These are phyloP conservation scores for Calephelis nemesis DNA, from an alignment of 1,140 invertebrate genomes.

Conservation along the genomic window DNA sequence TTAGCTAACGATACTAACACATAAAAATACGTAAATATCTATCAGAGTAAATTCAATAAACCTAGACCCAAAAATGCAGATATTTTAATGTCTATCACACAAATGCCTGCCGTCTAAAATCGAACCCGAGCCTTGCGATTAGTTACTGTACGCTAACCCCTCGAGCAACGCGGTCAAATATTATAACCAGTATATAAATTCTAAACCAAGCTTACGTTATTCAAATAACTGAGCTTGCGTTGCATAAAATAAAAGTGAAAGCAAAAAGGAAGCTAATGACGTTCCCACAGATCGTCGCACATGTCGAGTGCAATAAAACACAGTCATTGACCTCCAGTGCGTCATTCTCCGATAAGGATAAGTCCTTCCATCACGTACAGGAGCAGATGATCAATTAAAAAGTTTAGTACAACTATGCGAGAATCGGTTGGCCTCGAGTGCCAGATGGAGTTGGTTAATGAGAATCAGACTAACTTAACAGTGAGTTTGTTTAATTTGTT, in stretches of 20 bases:
- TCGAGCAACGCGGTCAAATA: no score
- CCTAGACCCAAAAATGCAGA: no score
- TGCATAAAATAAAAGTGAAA: slow-evolving; percentile 30
- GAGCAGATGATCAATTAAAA: slow-evolving; percentile 77
- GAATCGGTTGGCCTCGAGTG: slow-evolving; percentile 51
- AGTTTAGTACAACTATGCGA: slow-evolving; percentile 70
- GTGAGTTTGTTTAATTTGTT: slow-evolving; percentile 34
- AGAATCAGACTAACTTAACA: slow-evolving; percentile 14
- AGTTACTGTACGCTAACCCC: no score
- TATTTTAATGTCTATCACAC: no score
- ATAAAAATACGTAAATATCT: no score
- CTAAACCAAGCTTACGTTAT: no score
- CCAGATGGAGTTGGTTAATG: slow-evolving; percentile 61
- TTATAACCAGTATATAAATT: no score
- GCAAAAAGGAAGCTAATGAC: slow-evolving; percentile 44
- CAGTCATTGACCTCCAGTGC: slow-evolving; percentile 71
- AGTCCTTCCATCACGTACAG: slow-evolving; percentile 63
- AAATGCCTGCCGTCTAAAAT: no score
- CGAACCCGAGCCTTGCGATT: no score
- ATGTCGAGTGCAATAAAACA: slow-evolving; percentile 58
- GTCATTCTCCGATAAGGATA: slow-evolving; percentile 61
- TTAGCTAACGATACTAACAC: no score
- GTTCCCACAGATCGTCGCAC: slow-evolving; percentile 59
- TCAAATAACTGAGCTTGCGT: no score
- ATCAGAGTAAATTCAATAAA: no score